Conservation (phyloP, 2,113 vertebrate species). For the Hassar affinis region DNA sequence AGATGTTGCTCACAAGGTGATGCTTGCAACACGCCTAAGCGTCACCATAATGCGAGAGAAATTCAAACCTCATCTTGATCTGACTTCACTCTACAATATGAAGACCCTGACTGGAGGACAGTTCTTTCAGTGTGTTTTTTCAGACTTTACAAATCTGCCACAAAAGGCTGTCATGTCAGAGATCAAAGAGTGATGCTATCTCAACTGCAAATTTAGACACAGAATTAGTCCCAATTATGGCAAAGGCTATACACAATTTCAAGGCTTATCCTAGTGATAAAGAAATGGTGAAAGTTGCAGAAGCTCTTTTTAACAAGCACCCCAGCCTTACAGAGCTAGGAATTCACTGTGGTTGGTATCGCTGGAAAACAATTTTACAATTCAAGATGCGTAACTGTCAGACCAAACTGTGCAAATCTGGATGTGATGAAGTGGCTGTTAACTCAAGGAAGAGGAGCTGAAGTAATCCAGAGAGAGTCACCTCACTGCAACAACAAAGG, state of each 20-base stretch:
- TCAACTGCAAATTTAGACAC: too few relatives aligned
- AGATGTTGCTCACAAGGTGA: too few relatives aligned
- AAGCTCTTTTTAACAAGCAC: constrained; percentile 16
- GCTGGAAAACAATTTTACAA: constrained; percentile 37
- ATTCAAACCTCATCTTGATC: too few relatives aligned
- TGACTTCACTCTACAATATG: too few relatives aligned
- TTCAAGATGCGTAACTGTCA: constrained; percentile 45
- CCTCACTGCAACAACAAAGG: constrained; percentile 42
- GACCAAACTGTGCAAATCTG: constrained; percentile 32
- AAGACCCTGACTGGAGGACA: too few relatives aligned
- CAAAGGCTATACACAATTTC: constrained; percentile 19
- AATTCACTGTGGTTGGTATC: constrained; percentile 44
- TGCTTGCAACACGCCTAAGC: too few relatives aligned
- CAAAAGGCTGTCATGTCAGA: too few relatives aligned
- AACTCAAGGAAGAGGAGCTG: constrained; percentile 33
- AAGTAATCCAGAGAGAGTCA: constrained; percentile 24
- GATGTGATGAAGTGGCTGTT: constrained; percentile 36
- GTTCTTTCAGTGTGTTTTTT: too few relatives aligned
- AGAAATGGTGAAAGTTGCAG: too few relatives aligned
- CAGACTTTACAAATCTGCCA: too few relatives aligned
- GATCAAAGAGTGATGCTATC: too few relatives aligned
- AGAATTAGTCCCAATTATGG: neutral
- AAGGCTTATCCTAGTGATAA: constrained; percentile 28
- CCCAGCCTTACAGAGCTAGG: constrained; percentile 46
- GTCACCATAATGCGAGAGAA: too few relatives aligned